Evolutionary conservation across 2,797 vertebrate genomes (phyloP).

Genomic region (Salarias fasciatus): DNA sequence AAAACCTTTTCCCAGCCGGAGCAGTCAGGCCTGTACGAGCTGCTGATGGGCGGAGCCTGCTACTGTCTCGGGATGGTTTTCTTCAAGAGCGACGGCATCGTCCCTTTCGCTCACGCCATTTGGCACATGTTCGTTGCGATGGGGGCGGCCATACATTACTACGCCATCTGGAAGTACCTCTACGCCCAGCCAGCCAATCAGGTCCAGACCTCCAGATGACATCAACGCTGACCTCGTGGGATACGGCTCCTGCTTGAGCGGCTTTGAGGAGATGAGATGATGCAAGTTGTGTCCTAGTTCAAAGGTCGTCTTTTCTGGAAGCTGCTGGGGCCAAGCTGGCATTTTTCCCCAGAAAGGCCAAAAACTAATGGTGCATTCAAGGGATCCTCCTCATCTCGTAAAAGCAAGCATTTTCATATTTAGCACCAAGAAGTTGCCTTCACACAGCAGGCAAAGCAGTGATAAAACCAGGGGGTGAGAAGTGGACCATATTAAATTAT

Average conservation of each 20-base stretch:
- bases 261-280: conserved; percentile 14
- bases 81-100: conserved; percentile 95
- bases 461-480: not conserved
- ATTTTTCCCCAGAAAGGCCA: not conserved
- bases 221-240: conserved; percentile 67
- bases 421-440: conserved; percentile 3
- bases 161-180: conserved; percentile 96
- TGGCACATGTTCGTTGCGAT: conserved; percentile 96
- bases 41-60: conserved; percentile 89
- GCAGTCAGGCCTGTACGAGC: conserved; percentile 89
- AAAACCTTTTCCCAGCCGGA: conserved; percentile 82
- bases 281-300: conserved; percentile 45
- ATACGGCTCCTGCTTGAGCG: conserved; percentile 33
- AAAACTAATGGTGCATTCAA: conserved; percentile 33
- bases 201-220: conserved; percentile 87
- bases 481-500: not conserved
- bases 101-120: conserved; percentile 96
- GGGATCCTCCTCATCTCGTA: conserved; percentile 18
- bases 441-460: not conserved
- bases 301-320: conserved; percentile 32
- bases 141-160: conserved; percentile 93
- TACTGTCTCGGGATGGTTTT: conserved; percentile 95
- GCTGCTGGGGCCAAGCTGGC: not conserved
- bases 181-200: conserved; percentile 82
- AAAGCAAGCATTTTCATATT: conserved; percentile 9